Conservation (phyloP, 2,797 vertebrate species). For the Labroides dimidiatus region DNA sequence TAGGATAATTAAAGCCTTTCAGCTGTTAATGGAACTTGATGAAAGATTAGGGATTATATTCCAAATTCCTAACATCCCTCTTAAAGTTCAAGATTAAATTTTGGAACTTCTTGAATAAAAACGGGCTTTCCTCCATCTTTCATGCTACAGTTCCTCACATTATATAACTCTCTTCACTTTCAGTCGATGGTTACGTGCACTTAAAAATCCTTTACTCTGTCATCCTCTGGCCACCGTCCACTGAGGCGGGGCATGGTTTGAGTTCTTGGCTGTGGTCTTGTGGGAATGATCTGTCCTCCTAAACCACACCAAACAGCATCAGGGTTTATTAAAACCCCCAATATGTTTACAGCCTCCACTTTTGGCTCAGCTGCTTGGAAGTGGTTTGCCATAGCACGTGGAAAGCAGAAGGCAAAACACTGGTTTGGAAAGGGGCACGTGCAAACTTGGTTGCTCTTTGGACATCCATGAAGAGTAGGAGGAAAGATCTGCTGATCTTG, state of each 20-base stretch:
- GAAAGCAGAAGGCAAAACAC: conserved; percentile 12
- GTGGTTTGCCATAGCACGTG: conserved; percentile 23
- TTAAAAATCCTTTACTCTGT: conserved; percentile 33
- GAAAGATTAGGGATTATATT: neutral
- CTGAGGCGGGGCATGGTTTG: conserved; percentile 33
- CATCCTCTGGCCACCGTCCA: conserved; percentile 29
- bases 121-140: neutral
- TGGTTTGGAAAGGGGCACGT: conserved; percentile 4
- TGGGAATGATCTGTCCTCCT: conserved; percentile 51
- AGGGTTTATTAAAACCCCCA: conserved; percentile 42
- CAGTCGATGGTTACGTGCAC: conserved; percentile 5
- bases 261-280: conserved; percentile 28
- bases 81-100: neutral
- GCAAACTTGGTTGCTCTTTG: neutral
- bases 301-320: conserved; percentile 48
- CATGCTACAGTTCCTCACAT: neutral
- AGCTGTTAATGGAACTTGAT: neutral
- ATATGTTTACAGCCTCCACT: conserved; percentile 34
- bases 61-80: too few relatives aligned
- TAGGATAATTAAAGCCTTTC: neutral
- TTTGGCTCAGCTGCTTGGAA: conserved; percentile 45
- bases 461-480: neutral
- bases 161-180: conserved; percentile 1
- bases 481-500: neutral
- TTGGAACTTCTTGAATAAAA: conserved; percentile 5